phyloP scores from a whole-genome alignment of 1,140 invertebrate species.

The Bombyx mandarina region DNA sequence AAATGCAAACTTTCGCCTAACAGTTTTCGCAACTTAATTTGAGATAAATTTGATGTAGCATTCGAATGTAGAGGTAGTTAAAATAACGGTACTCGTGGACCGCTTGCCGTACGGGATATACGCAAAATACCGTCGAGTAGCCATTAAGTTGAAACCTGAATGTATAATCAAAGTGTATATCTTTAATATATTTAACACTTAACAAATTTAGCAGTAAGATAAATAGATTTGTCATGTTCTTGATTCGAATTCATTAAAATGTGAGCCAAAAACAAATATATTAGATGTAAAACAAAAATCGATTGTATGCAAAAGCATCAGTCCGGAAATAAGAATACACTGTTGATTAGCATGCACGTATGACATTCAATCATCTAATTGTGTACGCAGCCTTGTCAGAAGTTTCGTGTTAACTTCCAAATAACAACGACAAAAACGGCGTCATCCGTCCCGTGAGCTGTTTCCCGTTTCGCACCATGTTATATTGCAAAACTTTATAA shows the following conservation, averaged over 20 bases:
- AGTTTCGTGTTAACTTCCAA: constrained; percentile 21
- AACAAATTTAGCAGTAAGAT: too few species aligned
- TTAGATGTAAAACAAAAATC: too few species aligned
- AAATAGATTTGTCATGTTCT: too few species aligned
- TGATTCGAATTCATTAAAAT: too few species aligned
- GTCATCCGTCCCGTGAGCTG: constrained; percentile 30
- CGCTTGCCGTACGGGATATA: constrained; percentile 60
- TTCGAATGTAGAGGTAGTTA: constrained; percentile 36
- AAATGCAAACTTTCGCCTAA: too few species aligned
- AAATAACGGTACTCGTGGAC: constrained; percentile 51
- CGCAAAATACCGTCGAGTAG: constrained; percentile 43
- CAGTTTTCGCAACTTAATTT: too few species aligned
- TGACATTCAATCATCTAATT: constrained; percentile 5
- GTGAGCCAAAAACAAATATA: too few species aligned
- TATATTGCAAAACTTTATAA: constrained; percentile 26
- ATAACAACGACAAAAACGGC: constrained; percentile 26
- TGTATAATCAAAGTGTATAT: too few species aligned
- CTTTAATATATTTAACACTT: too few species aligned
- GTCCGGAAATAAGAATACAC: too few species aligned
- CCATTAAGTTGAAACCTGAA: constrained; percentile 6
- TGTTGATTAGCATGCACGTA: constrained; percentile 6
- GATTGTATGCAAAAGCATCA: too few species aligned
- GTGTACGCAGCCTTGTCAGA: constrained; percentile 15
- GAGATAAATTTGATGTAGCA: constrained; percentile 17
- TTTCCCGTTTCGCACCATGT: constrained; percentile 31